Base-by-base conservation (phyloP, 1,140 invertebrate genomes). In the Macrosteles quadrilineatus region DNA sequence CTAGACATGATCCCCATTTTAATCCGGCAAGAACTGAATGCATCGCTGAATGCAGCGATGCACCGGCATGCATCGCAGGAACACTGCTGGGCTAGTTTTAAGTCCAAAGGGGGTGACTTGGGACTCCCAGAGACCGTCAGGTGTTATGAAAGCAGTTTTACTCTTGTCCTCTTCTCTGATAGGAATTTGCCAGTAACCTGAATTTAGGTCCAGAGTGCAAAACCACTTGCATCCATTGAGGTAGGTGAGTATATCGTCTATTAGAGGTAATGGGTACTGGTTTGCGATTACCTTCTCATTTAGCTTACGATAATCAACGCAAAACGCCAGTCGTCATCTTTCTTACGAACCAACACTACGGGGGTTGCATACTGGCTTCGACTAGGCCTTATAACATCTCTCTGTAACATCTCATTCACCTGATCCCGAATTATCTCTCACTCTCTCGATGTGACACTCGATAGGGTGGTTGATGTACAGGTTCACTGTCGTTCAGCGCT, bases 291-390 rank as follows among this genome's bases (percentile, higher is more conserved):
- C 84, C 0, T 80, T 70, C 0, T 67, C 40, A 71, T 86, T 87
- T 0, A 86, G 32, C 45, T 55, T 19, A 4, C 80, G 53, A 65
- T 78, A 84, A 73, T 85, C 82, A 0, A 85, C 70, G 68, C 83
- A 85, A 62, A 85, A 83, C 14, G n/a, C 30, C 72, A 70, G 0
- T 71, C 71, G 0, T 78, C 78, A 68, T 85, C 81, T 40, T 83
- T 83, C 69, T 88, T 88, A 70, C 77, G 75, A 0, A 85, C 80
- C 12, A 86, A 59, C 0, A 86, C 78, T 0, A 84, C 72, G 0
- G 82, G 84, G 0, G 79, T 78, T 11, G 78, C 74, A 80, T 83
- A 87, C 0, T 79, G 74, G 12, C 77, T 80, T 0, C 75, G 73
- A 4, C 79, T 79, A 1, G 79, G 79, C 71, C 81, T 77, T 0